Base-by-base conservation (phyloP, 1,140 invertebrate genomes). In the Drosophila takahashii region DNA sequence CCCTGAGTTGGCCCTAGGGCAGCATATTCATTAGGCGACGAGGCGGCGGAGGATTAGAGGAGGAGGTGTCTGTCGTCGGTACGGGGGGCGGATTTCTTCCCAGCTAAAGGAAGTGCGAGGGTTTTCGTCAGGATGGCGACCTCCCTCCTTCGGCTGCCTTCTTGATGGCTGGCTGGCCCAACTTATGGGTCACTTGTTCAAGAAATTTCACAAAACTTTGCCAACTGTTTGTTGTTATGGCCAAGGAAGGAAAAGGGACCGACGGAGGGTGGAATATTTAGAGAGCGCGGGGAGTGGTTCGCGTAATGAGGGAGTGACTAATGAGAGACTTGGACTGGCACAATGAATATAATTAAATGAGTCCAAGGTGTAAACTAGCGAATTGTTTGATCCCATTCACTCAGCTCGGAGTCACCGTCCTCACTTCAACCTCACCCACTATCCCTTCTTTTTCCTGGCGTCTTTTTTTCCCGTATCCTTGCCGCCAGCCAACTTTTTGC, bases 291-390 rank as follows among this genome's bases (percentile, higher is more conserved):
- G 4, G 42, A 60, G 27, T 22, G 13, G 42, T n/a, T n/a, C n/a
- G 41, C 42, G 45, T 60, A 75, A 75, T 75, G 60, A 75, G 72
- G 37, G 45, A 8, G 13, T 47, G 65, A 62, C 80, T 83, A 83
- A 83, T 83, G 80, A 83, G 80, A 48, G 62, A 60, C 78, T 45
- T 60, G 42, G 44, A 79, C 70, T 64, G 65, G 54, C 44, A 83
- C 84, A 87, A 87, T 89, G 79, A 75, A 69, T 89, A 89, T 87
- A 87, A 89, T 87, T 87, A 87, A 87, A 87, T 79, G 83, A 86
- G 84, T 89, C 76, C 83, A 79, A 87, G 83, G 83, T 87, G 83
- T 87, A 87, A 87, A 87, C 83, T 89, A 87, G 84, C 84, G 81
- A 87, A 87, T 87, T 87, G 83, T 87, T 87, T 87, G 83, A 87